Evolutionary conservation across 2,113 vertebrate genomes (phyloP), one percentile per base, ranked within the genome.

Genomic region (rabbit (Oryctolagus cuniculus)): DNA sequence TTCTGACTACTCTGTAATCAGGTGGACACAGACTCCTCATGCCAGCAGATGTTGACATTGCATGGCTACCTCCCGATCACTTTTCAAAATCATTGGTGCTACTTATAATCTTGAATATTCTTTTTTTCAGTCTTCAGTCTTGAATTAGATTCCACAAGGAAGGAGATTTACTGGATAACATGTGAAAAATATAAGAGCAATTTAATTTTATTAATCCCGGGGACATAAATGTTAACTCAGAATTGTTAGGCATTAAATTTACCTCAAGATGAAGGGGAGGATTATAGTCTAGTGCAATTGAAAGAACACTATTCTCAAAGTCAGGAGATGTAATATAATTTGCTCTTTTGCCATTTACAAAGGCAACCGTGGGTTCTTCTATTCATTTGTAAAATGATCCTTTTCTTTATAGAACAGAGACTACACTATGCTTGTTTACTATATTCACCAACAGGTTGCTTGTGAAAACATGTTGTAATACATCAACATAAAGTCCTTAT

Each of bases 141-240:
- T 81, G 72, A 95, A 84, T 69, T 88, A 17, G 29, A n/a, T 87
- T 92, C 55, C 70, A 6, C n/a, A 36, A 78, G 19, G 58, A 92
- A 75, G 25, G 11, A 29, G n/a, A 31, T 87, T 93, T 25, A 0
- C 75, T 91, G 11, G 84, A 83, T 11, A 89, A 58, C 58, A 6
- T 29, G 6, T 67, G 49, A 22, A 77, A 80, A 77, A 55, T 73
- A 63, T 55, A 85, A 91, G 21, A 3, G 12, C 11, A 64, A 10
- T 66, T 88, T 74, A 51, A 11, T 74, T 17, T 90, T 67, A 58
- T 69, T 69, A 49, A 80, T 58, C 55, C 84, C 77, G 21, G 22
- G 6, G 16, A 11, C 31, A 31, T 79, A 58, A 94, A 89, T 27
- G 31, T 53, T 21, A 89, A 66, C 36, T 36, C 9, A 58, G 11